A percentile compares a stretch with the other conserved stretches of the same genome.
phyloP scores from a whole-genome alignment of 2,113 vertebrate species.

The Semicossyphus pulcher region DNA sequence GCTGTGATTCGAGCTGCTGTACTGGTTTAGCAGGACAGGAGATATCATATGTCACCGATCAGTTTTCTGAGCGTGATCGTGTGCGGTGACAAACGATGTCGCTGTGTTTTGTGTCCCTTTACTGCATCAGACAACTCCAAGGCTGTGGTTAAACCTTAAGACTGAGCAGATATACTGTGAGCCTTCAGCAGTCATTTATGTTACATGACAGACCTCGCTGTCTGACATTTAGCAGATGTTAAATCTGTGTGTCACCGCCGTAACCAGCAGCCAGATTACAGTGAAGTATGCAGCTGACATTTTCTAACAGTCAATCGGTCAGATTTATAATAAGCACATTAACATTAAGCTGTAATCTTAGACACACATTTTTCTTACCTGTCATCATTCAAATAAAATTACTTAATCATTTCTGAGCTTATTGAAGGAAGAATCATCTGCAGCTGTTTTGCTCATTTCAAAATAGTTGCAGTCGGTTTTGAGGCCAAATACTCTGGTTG shows the following conservation, averaged over 20 bases:
- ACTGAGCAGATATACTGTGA: background rate
- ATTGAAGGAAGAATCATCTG: too few species aligned
- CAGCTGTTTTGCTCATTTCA: background rate
- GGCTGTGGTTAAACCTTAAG: background rate
- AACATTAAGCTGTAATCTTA: background rate
- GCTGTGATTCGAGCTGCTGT: too few species aligned
- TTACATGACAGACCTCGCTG: background rate
- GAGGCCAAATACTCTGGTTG: too few species aligned
- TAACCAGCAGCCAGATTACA: background rate
- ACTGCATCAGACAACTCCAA: background rate
- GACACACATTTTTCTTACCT: too few species aligned
- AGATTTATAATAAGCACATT: background rate
- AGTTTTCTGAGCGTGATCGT: background rate
- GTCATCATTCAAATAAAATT: too few species aligned
- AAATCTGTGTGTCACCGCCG: conserved; percentile 5
- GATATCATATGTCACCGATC: conserved; percentile 9
- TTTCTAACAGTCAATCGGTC: background rate
- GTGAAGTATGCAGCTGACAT: background rate
- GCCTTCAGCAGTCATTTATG: conserved; percentile 13
- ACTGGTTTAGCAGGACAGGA: too few species aligned
- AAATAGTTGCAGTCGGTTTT: too few species aligned
- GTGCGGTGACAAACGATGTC: conserved; percentile 1
- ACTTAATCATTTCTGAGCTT: too few species aligned
- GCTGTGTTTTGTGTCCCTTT: too few species aligned
- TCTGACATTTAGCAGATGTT: conserved; percentile 27